Base-by-base conservation (phyloP, 2,888 invertebrate genomes). In the Odontocerum albicorne region DNA sequence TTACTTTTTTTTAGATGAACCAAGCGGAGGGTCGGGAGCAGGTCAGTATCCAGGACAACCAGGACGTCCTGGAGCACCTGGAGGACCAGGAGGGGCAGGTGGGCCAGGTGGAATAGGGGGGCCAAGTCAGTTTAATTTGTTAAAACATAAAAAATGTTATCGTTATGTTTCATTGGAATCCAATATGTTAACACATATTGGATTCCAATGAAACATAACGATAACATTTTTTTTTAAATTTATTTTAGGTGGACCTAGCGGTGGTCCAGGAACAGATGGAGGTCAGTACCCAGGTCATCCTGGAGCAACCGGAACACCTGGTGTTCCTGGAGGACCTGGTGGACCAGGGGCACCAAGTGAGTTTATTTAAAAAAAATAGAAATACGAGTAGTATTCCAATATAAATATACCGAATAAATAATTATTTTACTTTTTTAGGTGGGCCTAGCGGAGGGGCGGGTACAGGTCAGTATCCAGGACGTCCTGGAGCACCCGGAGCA, bases 331-430 rank as follows among this genome's bases (percentile, higher is more conserved):
- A 32, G 57, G 53, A 15, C 74, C 74, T 40, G 64, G 63, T n/a
- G 50, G 57, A 27, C 74, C 74, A 55, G 65, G 65, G 3, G 65
- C 35, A 40, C 73, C 73, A 4, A 63, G 62, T 31, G 47, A n/a
- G n/a, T n/a, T n/a, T n/a, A n/a, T n/a, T n/a, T n/a, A n/a, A n/a
- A n/a, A n/a, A n/a, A n/a, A n/a, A n/a, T n/a, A n/a, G n/a, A n/a
- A n/a, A n/a, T n/a, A n/a, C n/a, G n/a, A n/a, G n/a, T n/a, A n/a
- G n/a, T n/a, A n/a, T n/a, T n/a, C n/a, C n/a, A n/a, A n/a, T n/a
- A n/a, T n/a, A n/a, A n/a, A n/a, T n/a, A n/a, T n/a, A n/a, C n/a
- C n/a, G n/a, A n/a, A n/a, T n/a, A n/a, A n/a, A n/a, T n/a, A n/a
- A n/a, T n/a, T n/a, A n/a, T n/a, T n/a, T n/a, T n/a, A n/a, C n/a